phyloP scores from a whole-genome alignment of 37 sponge, comb jelly and placozoan genomes.

The Spongia lamella region DNA sequence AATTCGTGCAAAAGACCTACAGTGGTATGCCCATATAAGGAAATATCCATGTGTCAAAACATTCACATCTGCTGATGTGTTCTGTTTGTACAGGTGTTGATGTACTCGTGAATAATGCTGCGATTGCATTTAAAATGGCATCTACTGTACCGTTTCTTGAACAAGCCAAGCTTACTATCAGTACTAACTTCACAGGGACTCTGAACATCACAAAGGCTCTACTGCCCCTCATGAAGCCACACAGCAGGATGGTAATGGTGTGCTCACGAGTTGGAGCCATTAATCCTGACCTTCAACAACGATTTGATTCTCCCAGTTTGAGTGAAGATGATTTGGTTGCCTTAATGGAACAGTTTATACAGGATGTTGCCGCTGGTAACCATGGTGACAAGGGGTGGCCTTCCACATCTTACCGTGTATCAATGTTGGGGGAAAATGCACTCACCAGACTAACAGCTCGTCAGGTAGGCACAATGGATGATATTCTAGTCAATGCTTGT shows the following conservation, averaged over 20 bases:
- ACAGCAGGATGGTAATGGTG: conserved; percentile 76
- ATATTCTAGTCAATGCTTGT: conserved; percentile 66
- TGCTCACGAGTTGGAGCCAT: conserved; percentile 49
- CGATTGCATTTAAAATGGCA: conserved; percentile 51
- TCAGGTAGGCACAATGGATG: too few species aligned
- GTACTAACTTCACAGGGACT: conserved; percentile 79
- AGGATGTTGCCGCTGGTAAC: conserved; percentile 50
- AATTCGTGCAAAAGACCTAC: conserved; percentile 45
- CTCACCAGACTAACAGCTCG: conserved; percentile 54
- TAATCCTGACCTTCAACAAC: conserved; percentile 7
- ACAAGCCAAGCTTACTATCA: conserved; percentile 73
- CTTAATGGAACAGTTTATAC: conserved; percentile 69
- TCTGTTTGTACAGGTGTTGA: too few species aligned
- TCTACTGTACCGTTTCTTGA: conserved; percentile 80
- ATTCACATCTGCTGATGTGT: too few species aligned
- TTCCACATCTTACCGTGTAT: conserved; percentile 47
- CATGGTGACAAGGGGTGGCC: conserved; percentile 60
- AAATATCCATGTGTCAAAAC: too few species aligned
- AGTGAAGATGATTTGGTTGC: conserved; percentile 65
- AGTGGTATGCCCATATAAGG: too few species aligned
- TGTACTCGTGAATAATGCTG: conserved; percentile 89
- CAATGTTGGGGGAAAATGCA: conserved; percentile 55
- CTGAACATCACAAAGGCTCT: conserved; percentile 64
- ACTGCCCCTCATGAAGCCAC: conserved; percentile 60
- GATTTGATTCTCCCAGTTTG: conserved; percentile 41